Base-by-base conservation (phyloP, 2,888 invertebrate genomes). In the Synergus laeviventris region DNA sequence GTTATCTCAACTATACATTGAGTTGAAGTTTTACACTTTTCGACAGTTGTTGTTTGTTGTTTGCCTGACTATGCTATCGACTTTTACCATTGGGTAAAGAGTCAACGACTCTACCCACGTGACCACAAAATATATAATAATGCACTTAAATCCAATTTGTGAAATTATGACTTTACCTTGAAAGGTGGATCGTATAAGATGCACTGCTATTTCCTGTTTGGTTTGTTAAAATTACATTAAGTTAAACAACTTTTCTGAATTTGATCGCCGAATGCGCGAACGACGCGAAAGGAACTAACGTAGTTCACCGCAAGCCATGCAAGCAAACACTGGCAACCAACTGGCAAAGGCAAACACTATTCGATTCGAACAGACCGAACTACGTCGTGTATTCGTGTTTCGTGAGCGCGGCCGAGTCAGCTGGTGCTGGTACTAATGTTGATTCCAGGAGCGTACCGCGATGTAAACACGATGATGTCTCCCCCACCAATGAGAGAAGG, bases 391-490 rank as follows among this genome's bases (percentile, higher is more conserved):
- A n/a, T n/a, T n/a, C n/a, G n/a, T n/a, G n/a, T n/a, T n/a, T n/a
- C n/a, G 31, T 24, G 24, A 24, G 24, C 21, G 54, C 31, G 7
- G 7, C 31, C 31, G 42, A 59, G 59, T 87, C 87, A 86, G 87
- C 87, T 87, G 87, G 85, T 84, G 87, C 87, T 87, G 87, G 85
- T 84, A 85, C 85, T 85, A 84, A 83, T 82, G 59, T 59, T 59
- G 59, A 59, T 18, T 59, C 59, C 59, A 59, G 59, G 59, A 59
- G 18, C 59, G 42, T 42, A 59, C 59, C 59, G 59, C 59, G 59
- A 24, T 5, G 31, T 31, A 31, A 31, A 31, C 31, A 31, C 31
- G 31, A 31, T 31, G 31, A 5, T 31, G 7, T 5, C 5, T 5
- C 1, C 59, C 18, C 59, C 24, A 42, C 14, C 59, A 21, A 12